A percentile compares a stretch with the other conserved stretches of the same genome.
These are phyloP conservation scores for Acanthurus leucopareius DNA, from an alignment of 2,797 vertebrate species.

Conservation along the genomic window DNA sequence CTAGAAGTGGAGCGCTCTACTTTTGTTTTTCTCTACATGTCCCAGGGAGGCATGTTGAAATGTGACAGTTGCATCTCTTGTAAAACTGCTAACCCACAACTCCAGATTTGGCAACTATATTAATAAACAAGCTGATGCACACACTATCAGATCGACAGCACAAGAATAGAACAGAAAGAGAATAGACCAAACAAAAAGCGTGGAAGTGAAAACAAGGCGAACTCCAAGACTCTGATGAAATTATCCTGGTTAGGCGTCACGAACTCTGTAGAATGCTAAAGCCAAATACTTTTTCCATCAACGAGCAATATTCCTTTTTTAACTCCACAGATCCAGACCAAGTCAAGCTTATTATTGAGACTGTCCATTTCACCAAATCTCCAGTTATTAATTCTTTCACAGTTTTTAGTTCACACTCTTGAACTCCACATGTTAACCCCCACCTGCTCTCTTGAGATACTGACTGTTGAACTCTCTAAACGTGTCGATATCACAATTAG, in stretches of 20 bases:
- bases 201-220: constrained; percentile 22
- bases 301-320: not conserved
- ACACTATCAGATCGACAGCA: constrained; percentile 52
- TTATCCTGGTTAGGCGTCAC: not conserved
- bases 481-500: constrained; percentile 19
- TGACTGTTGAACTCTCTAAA: constrained; percentile 12
- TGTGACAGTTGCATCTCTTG: constrained; percentile 49
- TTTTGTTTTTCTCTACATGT: constrained; percentile 56
- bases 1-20: constrained; percentile 47
- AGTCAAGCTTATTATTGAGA: not conserved
- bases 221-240: constrained; percentile 11
- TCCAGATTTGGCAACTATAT: constrained; percentile 54
- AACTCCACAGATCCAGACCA: not conserved
- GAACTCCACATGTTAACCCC: not conserved
- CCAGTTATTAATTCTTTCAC: not conserved
- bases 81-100: constrained; percentile 52
- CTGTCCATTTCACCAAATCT: not conserved
- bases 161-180: constrained; percentile 54
- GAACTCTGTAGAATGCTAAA: not conserved
- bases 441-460: constrained; percentile 6
- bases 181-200: constrained; percentile 46
- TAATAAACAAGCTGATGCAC: constrained; percentile 65
- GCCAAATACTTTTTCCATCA: constrained; percentile 1
- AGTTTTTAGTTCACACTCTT: not conserved
- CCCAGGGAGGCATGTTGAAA: constrained; percentile 46